Evolutionary conservation across 1,140 invertebrate species (phyloP).

Genomic region (Eriocheir sinensis): DNA sequence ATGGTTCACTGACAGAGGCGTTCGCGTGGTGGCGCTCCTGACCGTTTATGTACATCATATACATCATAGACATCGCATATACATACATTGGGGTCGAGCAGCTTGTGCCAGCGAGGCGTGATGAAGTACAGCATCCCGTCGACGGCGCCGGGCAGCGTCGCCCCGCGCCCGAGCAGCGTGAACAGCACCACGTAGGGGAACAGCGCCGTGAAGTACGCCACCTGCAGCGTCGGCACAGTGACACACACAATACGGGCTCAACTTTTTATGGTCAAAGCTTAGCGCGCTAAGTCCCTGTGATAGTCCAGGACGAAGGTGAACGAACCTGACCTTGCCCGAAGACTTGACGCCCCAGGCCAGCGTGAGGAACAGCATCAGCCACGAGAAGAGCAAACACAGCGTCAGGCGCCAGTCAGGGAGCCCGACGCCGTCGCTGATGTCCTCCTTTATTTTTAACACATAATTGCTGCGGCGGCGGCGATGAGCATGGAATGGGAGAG

Average conservation of each 20-base stretch:
- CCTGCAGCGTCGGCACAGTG: constrained; percentile 5
- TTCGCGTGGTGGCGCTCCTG: no score
- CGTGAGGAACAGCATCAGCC: constrained; percentile 89
- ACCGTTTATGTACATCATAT: no score
- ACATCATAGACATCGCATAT: no score
- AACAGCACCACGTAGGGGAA: constrained; percentile 94
- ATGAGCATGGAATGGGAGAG: background rate
- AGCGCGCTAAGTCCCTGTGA: no score
- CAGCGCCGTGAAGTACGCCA: constrained; percentile 89
- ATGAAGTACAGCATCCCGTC: constrained; percentile 90
- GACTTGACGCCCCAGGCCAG: constrained; percentile 88
- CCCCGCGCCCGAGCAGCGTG: constrained; percentile 88
- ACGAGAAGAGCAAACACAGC: constrained; percentile 88
- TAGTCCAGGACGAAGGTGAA: no score
- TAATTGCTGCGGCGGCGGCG: constrained; percentile 83
- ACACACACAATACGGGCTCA: no score
- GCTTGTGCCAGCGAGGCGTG: constrained; percentile 87
- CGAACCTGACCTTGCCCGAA: constrained; percentile 73
- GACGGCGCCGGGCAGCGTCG: constrained; percentile 88
- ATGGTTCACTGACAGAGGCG: no score
- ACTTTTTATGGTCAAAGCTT: no score
- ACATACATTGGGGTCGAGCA: constrained; percentile 86
- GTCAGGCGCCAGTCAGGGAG: constrained; percentile 89
- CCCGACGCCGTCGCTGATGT: constrained; percentile 89
- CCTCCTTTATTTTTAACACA: constrained; percentile 86